Conservation (phyloP, 2,888 invertebrate genomes). For the Sminthurinus aureus region DNA sequence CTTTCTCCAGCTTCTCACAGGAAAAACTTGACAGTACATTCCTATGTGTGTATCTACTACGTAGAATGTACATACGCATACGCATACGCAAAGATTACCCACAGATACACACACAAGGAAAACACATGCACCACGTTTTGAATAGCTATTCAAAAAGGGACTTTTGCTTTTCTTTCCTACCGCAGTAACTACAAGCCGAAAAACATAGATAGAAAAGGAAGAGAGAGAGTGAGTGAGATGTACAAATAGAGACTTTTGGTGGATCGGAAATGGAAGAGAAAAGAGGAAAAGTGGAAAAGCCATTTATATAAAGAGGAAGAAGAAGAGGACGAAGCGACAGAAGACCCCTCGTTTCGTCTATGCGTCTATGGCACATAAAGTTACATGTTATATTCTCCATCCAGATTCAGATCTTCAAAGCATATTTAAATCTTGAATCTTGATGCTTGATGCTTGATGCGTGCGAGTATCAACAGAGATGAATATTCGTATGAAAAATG, state of each 20-base stretch:
- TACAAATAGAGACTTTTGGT: too few relatives aligned
- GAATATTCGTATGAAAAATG: too few relatives aligned
- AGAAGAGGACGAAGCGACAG: not conserved
- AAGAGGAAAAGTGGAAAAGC: conserved; percentile 30
- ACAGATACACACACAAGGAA: not conserved
- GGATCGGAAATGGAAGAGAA: conserved; percentile 32
- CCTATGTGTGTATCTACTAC: not conserved
- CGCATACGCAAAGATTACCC: not conserved
- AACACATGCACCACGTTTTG: not conserved
- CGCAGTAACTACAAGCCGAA: not conserved
- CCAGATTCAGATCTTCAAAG: too few relatives aligned
- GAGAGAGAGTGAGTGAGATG: not conserved
- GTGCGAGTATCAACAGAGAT: too few relatives aligned
- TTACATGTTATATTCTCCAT: too few relatives aligned
- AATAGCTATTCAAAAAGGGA: not conserved
- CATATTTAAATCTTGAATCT: too few relatives aligned
- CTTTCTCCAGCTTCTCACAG: not conserved
- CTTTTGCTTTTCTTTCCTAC: not conserved
- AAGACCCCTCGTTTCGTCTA: too few relatives aligned
- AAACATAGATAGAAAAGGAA: too few relatives aligned
- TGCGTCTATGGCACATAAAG: too few relatives aligned
- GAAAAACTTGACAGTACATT: too few relatives aligned
- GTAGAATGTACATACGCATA: not conserved
- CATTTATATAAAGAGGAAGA: not conserved
- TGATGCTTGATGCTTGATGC: too few relatives aligned